Conservation (phyloP, 2,888 invertebrate species). For the Caenorhabditis sp. region DNA sequence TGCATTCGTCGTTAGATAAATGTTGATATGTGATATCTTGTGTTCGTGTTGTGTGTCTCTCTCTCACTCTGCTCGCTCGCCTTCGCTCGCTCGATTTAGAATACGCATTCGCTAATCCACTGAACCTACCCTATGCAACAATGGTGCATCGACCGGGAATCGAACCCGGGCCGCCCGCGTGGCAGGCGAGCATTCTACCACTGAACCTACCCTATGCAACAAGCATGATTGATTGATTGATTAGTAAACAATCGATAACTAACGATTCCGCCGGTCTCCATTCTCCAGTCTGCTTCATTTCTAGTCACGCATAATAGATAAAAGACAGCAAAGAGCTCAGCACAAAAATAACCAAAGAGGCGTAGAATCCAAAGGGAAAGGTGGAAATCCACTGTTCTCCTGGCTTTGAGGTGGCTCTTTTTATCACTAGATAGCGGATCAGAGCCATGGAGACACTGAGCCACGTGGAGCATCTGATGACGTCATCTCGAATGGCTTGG, state of each 20-base stretch:
- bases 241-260: background rate
- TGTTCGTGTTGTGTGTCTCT: too few relatives aligned
- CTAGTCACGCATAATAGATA: constrained; percentile 2
- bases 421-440: background rate
- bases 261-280: background rate
- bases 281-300: background rate
- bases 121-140: too few relatives aligned
- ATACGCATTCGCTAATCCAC: too few relatives aligned
- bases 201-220: too few relatives aligned
- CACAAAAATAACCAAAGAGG: background rate
- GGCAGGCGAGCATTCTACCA: constrained; percentile 80
- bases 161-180: constrained; percentile 80
- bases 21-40: too few relatives aligned
- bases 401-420: background rate
- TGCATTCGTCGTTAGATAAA: too few relatives aligned
- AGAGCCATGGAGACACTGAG: background rate
- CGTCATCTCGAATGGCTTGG: background rate
- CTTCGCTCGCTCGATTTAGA: too few relatives aligned
- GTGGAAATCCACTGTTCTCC: background rate
- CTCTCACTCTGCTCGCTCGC: too few relatives aligned
- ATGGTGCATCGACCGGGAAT: constrained; percentile 80
- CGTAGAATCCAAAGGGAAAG: background rate
- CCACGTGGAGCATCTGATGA: background rate
- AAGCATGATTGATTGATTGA: too few relatives aligned
- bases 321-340: background rate